Base-by-base conservation (phyloP, 2,888 invertebrate species). In the Nymphalis polychloros region DNA sequence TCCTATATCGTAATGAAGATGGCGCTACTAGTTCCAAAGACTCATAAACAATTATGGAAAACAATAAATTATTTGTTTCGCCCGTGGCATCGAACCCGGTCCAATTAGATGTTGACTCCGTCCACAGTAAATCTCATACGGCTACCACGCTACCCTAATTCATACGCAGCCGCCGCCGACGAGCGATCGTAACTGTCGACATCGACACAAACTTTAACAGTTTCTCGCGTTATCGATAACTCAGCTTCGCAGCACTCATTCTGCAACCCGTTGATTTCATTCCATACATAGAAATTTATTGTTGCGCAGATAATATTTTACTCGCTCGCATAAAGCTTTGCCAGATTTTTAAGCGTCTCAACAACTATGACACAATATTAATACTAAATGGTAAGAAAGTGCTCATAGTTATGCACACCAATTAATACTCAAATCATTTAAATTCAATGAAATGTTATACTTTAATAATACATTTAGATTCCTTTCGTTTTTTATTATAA, bases 81-180 rank as follows among this genome's bases (percentile, higher is more conserved):
- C 91, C 92, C 76, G 82, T 86, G 88, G 92, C 90, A 81, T 83
- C 83, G 86, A 84, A 86, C 86, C 85, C 83, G 82, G 87, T 88
- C 89, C 92, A 92, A 92, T 92, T 92, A 92, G 92, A 85, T 83
- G 78, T 79, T 77, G 79, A 81, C 81, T 81, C 81, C 84, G 84
- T 85, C 85, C 79, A 86, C 86, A 89, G 86, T 92, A 92, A 92
- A 92, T 92, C 92, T 92, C 84, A 75, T 75, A 69, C 76, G 80
- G 92, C 92, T 92, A 91, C 92, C 86, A 88, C 76, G 87, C 89
- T 92, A 91, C 92, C 92, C 92, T 90, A 92, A 92, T 92, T 92
- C 92, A 90, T 90, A 87, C 84, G 80, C 82, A 81, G 80, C 84
- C 82, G 80, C 84, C 82, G 83, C 86, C 86, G 86, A 83, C 85